Base-by-base conservation (phyloP, 2,888 invertebrate genomes). In the Cryptocheilus praepositus region DNA sequence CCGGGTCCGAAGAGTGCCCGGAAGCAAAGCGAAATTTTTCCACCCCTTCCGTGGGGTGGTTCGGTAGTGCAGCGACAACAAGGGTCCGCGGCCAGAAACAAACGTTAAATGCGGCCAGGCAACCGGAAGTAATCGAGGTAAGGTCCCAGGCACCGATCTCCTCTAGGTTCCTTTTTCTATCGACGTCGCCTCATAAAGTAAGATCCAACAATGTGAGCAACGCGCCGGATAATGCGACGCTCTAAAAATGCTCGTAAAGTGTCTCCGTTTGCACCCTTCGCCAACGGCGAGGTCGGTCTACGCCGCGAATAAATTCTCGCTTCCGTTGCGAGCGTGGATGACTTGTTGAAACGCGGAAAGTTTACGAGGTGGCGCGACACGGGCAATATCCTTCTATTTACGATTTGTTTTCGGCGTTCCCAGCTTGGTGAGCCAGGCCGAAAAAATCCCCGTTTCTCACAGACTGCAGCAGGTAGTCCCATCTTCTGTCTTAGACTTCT, bases 91-190 rank as follows among this genome's bases (percentile, higher is more conserved):
- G 64, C 57, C 66, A 77, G 84, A 85, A 83, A 84, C 85, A 85
- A 85, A 83, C 78, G 80, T 82, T 80, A 81, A 86, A 86, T 76
- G 81, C 71, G 77, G 64, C 70, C 84, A 82, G 77, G 81, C 81
- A 85, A 64, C 79, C 81, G 88, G 85, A 88, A 88, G 83, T 88
- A 87, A 88, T 83, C 58, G 67, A 72, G 75, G 64, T 49, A 4
- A 36, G 36, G 36, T 36, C 36, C 36, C 36, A 7, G 36, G 36
- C 7, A 11, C 36, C 8, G 36, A 4, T 36, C 13, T 36, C 13
- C 36, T 2, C 36, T 11, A 36, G 1, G 7, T 11, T 36, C 11
- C 36, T 36, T 11, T 36, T 36, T 7, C 36, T 7, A 7, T 49
- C 49, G 18, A n/a, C 69, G 58, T 70, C 81, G 83, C 70, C 83